phyloP scores from a whole-genome alignment of 1,140 invertebrate genomes.

The Habropoda laboriosa region DNA sequence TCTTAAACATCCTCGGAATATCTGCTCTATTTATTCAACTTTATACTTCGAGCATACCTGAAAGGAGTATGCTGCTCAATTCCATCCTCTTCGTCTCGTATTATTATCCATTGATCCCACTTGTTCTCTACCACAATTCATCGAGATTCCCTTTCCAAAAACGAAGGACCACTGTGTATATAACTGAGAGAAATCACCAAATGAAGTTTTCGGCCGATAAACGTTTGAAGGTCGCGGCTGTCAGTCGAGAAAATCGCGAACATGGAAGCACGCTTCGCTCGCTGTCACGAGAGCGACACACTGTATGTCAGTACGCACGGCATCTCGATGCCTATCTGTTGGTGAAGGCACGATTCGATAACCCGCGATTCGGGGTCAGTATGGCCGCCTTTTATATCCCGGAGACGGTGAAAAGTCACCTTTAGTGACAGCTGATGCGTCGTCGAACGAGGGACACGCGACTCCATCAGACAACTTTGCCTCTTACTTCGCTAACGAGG shows the following conservation, averaged over 20 bases:
- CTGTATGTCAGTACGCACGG: conserved; percentile 32
- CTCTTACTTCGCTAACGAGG: conserved; percentile 31
- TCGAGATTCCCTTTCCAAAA: background rate
- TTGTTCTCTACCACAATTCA: no score
- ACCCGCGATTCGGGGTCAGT: conserved; percentile 72
- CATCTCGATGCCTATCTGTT: conserved; percentile 66
- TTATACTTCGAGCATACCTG: conserved; percentile 10
- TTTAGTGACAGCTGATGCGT: conserved; percentile 49
- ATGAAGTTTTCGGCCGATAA: conserved; percentile 5
- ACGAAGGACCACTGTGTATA: no score
- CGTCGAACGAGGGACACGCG: background rate
- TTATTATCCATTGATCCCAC: background rate
- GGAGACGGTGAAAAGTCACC: conserved; percentile 40
- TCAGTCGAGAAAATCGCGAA: conserved; percentile 2
- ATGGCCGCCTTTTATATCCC: conserved; percentile 58
- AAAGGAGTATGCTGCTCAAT: background rate
- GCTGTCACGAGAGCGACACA: conserved; percentile 40
- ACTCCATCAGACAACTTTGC: background rate
- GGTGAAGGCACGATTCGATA: conserved; percentile 61
- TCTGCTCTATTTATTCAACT: background rate
- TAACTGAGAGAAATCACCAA: background rate
- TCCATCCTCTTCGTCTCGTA: background rate
- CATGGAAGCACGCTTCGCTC: background rate
- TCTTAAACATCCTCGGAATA: no score
- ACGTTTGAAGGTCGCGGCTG: conserved; percentile 45